Percentiles rank a stretch among this genome's conserved stretches.
These are phyloP conservation scores for Hyles lineata DNA, from an alignment of 2,888 invertebrate genomes.

Conservation along the genomic window DNA sequence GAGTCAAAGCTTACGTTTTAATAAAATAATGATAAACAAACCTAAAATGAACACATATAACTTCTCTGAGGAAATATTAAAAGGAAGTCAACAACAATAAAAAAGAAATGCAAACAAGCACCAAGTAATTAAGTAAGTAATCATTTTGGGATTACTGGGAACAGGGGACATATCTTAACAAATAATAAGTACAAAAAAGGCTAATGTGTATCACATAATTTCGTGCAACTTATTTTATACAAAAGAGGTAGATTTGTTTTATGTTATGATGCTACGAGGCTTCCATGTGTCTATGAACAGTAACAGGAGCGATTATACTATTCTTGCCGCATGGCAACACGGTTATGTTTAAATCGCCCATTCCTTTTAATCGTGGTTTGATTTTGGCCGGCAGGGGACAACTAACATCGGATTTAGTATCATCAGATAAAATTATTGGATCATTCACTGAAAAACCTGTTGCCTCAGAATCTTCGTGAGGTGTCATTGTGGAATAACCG, in stretches of 20 bases:
- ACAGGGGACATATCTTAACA: too few relatives aligned
- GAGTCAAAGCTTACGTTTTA: neutral
- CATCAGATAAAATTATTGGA: slow-evolving; percentile 83
- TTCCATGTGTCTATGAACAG: slow-evolving; percentile 95
- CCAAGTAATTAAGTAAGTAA: slow-evolving; percentile 38
- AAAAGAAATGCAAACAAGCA: slow-evolving; percentile 38
- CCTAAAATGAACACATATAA: slow-evolving; percentile 18
- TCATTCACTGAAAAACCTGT: slow-evolving; percentile 90
- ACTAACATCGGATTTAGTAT: slow-evolving; percentile 83
- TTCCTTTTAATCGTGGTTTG: slow-evolving; percentile 70
- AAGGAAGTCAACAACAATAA: slow-evolving; percentile 37
- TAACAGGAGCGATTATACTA: slow-evolving; percentile 92
- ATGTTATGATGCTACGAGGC: slow-evolving; percentile 82
- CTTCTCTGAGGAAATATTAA: slow-evolving; percentile 30
- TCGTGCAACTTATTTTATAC: slow-evolving; percentile 49
- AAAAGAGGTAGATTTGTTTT: slow-evolving; percentile 64
- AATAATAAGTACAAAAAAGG: slow-evolving; percentile 41
- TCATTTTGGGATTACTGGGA: slow-evolving; percentile 5
- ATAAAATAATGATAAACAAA: slow-evolving; percentile 5
- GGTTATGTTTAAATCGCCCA: slow-evolving; percentile 73
- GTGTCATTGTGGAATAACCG: slow-evolving; percentile 97
- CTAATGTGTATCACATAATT: slow-evolving; percentile 41
- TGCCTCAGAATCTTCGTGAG: slow-evolving; percentile 94
- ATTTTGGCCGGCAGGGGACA: slow-evolving; percentile 83
- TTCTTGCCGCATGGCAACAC: slow-evolving; percentile 83